Evolutionary conservation across 92 coral and sea anemone species (phyloP).

Genomic region (Porites lobata): DNA sequence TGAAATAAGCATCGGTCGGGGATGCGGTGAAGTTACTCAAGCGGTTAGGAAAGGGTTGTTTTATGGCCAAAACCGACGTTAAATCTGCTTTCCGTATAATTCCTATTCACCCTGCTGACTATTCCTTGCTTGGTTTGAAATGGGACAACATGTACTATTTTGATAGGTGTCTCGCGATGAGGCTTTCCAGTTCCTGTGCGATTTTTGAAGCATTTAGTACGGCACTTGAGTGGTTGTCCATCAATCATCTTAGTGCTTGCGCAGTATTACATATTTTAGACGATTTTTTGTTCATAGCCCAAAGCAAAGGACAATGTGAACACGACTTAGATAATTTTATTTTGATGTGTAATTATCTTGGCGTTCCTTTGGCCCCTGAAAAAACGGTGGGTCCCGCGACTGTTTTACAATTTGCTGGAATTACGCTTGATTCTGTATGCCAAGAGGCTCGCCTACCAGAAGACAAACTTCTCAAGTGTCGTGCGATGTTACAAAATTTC

Average conservation of each 20-base stretch:
- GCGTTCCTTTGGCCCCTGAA: slow-evolving; percentile 34
- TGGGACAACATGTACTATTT: too few relatives aligned
- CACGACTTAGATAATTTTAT: slow-evolving; percentile 18
- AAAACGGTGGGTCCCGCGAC: slow-evolving; percentile 53
- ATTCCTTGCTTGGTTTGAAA: too few relatives aligned
- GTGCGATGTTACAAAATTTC: slow-evolving; percentile 12
- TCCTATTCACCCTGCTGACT: too few relatives aligned
- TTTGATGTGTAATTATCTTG: slow-evolving; percentile 1
- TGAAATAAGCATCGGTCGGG: too few relatives aligned
- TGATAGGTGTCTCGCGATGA: too few relatives aligned
- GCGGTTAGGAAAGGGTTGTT: too few relatives aligned
- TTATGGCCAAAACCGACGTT: too few relatives aligned
- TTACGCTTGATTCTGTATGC: slow-evolving; percentile 37
- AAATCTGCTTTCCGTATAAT: too few relatives aligned
- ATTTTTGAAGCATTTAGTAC: slow-evolving; percentile 28
- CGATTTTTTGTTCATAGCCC: slow-evolving; percentile 59
- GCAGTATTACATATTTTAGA: slow-evolving; percentile 52
- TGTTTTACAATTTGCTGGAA: slow-evolving; percentile 50
- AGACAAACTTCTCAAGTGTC: slow-evolving; percentile 41
- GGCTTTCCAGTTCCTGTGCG: background rate
- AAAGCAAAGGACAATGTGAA: slow-evolving; percentile 7
- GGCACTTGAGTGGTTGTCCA: slow-evolving; percentile 35
- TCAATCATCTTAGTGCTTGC: background rate
- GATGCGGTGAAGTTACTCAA: too few relatives aligned
- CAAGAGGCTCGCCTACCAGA: slow-evolving; percentile 50